Conservation (phyloP, 2,113 vertebrate genomes). For the Calyptommatus sinebrachiatus region DNA sequence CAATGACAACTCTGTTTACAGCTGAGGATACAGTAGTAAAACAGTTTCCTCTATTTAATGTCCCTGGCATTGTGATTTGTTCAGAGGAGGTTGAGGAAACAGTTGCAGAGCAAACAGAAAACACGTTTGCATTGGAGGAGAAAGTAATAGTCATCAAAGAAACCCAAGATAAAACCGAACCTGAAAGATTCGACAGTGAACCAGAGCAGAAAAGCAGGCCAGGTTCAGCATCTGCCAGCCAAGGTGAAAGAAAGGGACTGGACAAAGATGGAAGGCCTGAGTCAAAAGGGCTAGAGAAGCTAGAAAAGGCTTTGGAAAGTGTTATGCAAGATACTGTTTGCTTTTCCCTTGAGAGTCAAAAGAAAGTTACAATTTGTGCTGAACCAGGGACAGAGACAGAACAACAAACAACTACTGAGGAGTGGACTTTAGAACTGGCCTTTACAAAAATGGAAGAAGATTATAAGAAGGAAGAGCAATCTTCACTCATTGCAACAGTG, state of each 20-base stretch:
- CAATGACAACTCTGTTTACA: neutral
- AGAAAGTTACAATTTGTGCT: neutral
- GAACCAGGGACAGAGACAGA: neutral
- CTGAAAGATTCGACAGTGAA: neutral
- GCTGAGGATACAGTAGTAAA: neutral
- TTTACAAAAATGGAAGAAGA: constrained; percentile 13
- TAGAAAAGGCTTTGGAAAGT: neutral
- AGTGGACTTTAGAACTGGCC: neutral
- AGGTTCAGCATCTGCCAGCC: neutral
- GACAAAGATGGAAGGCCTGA: neutral
- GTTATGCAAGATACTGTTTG: neutral
- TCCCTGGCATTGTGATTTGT: constrained; percentile 19
- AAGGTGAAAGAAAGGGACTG: neutral
- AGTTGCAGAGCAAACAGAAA: neutral
- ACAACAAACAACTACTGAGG: neutral
- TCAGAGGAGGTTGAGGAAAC: neutral
- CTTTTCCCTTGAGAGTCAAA: neutral
- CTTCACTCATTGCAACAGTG: neutral
- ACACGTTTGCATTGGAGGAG: neutral
- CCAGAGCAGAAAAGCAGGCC: neutral
- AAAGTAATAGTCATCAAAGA: neutral
- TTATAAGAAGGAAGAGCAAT: neutral
- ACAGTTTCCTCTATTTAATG: neutral
- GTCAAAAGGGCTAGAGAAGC: too few relatives aligned
- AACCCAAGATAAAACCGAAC: neutral